Evolutionary conservation across 2,113 vertebrate genomes (phyloP).

Genomic region (Brienomyrus longianalis): DNA sequence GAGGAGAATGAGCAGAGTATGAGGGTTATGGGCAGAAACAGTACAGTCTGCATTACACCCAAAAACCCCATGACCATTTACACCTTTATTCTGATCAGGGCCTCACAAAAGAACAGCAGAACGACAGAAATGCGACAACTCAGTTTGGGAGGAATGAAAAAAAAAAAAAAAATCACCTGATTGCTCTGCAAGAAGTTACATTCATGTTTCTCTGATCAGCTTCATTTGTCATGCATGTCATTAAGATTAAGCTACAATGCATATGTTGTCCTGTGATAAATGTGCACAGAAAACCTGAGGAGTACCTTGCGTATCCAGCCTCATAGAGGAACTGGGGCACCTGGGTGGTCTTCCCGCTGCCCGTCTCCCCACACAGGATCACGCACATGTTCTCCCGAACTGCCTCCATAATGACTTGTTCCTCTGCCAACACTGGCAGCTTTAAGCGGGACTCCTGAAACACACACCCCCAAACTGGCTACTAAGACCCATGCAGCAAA

Average conservation of each 20-base stretch:
- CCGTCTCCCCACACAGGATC: conserved; percentile 87
- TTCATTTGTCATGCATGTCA: not conserved
- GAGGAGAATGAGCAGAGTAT: not conserved
- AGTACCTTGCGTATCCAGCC: conserved; percentile 85
- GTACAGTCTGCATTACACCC: not conserved
- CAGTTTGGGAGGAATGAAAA: not conserved
- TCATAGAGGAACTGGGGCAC: conserved; percentile 96
- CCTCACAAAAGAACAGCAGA: not conserved
- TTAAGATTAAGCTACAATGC: not conserved
- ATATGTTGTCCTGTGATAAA: not conserved
- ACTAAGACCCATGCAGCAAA: not conserved
- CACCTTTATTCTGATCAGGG: not conserved
- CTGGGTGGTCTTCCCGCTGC: conserved; percentile 94
- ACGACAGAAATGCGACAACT: not conserved
- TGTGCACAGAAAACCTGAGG: not conserved
- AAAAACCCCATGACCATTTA: not conserved
- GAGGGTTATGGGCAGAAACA: not conserved
- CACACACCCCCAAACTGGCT: not conserved
- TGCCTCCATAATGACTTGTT: conserved; percentile 91
- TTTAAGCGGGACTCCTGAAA: conserved; percentile 77
- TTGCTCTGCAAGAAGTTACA: not conserved
- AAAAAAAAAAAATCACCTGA: not conserved
- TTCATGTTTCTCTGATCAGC: not conserved
- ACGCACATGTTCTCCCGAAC: conserved; percentile 74
- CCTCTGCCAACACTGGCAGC: conserved; percentile 84